Evolutionary conservation across 2,113 vertebrate species (phyloP), one percentile per base, ranked within the genome.

Genomic region (Condylura cristata): DNA sequence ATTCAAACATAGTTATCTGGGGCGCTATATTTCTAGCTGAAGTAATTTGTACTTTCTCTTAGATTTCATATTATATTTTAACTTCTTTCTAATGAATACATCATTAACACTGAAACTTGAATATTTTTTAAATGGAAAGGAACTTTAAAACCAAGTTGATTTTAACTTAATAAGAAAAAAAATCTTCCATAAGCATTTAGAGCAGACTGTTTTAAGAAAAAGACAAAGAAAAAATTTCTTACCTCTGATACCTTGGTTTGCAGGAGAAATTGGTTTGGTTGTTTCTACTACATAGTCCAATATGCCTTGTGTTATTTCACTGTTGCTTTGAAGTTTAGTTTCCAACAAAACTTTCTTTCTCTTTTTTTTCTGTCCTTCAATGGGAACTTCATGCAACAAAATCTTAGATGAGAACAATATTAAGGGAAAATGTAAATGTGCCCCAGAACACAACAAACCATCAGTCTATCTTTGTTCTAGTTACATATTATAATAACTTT

Each of bases 291-390:
- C 99, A 97, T 99, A 99, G 97, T 99, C 99, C 98, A 99, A 96
- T 96, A 99, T 99, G 82, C 98, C 99, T 98, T 99, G 99, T 16
- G 99, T 98, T 98, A 98, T 97, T 97, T 99, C 99, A 96, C 98
- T 98, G 88, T 98, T 98, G 70, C 98, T 96, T 39, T 99, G 98
- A 85, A 99, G 98, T 98, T 99, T 99, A 78, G 99, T 99, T 90
- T 99, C 98, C 96, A 99, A 95, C 58, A 99, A 99, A 97, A 99
- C 98, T 97, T 99, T 99, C 97, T 99, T 99, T 92, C 98, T 98
- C 96, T 99, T 99, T 97, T 99, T 99, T 98, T 99, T 99, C 96
- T 99, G 99, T 71, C 99, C 99, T 97, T 99, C 99, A 96, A 99
- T 98, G 86, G 99, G 99, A 98, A 99, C 98, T 98, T 99, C 99